Evolutionary conservation across 2,113 vertebrate species (phyloP), one percentile per base, ranked within the genome.

Genomic region (Illadopsis cleaveri): DNA sequence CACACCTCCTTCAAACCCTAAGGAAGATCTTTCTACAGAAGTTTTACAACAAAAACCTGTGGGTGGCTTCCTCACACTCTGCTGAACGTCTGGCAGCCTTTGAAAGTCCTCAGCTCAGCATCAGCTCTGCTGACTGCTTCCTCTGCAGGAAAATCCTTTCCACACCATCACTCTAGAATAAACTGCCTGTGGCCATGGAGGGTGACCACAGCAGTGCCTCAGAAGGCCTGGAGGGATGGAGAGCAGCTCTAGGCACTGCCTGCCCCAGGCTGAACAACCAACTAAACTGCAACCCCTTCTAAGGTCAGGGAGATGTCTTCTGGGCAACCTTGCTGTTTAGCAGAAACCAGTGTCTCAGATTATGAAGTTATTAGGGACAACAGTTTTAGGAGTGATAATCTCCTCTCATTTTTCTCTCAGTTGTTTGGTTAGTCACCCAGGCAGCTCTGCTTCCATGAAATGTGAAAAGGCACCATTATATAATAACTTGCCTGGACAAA

Each of bases 381-480:
- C 54, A 57, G 19, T 80, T 79, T 53, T 50, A 79, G 50, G 20
- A 91, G 75, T 56, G 70, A 85, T 47, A 44, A 91, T 92, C 54
- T 76, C 47, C 0, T 0, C 73, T 90, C 33, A 8, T 79, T 62
- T 64, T 70, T 53, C 71, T 68, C 28, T 61, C 66, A 51, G 33
- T 72, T 76, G 45, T 84, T 76, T 62, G 50, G 54, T 94, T 82
- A 73, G 62, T 96, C 78, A 95, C 50, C 45, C 62, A 69, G 54
- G 58, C 84, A 96, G 84, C 84, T 90, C 84, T 90, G 81, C 53
- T 90, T 45, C 78, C 70, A 61, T 44, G 66, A 85, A 82, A 90
- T 44, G 47, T 88, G 78, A 80, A 95, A 92, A 96, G 75, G 53
- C 75, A 82, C n/a, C 42, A 77, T 82, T 90, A 61, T 28, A 82